phyloP scores from a whole-genome alignment of 2,888 invertebrate genomes.

The Archips crataeganus region DNA sequence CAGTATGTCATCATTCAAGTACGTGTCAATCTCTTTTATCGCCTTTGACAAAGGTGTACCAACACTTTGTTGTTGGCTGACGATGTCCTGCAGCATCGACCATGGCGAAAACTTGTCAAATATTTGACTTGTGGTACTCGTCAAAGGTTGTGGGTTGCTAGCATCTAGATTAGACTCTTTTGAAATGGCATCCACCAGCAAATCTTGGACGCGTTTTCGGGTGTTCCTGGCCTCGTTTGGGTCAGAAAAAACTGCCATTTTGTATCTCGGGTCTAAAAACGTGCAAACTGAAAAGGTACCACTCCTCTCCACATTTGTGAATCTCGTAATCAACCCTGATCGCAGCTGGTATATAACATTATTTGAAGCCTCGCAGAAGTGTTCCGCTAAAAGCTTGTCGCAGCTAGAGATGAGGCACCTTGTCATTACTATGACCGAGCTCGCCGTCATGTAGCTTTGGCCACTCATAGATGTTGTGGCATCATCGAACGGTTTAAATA shows the following conservation, averaged over 20 bases:
- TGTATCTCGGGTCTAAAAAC: conserved; percentile 44
- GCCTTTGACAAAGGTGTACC: conserved; percentile 46
- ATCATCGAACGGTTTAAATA: conserved; percentile 44
- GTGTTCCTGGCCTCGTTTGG: conserved; percentile 42
- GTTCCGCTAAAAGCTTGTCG: conserved; percentile 34
- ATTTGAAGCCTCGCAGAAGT: conserved; percentile 14
- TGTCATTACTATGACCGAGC: conserved; percentile 37
- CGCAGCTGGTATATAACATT: conserved; percentile 23
- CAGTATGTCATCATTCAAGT: conserved; percentile 45
- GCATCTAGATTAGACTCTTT: too few species aligned
- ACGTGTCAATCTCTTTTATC: conserved; percentile 45
- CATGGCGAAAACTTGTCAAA: conserved; percentile 46
- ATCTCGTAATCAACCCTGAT: conserved; percentile 34
- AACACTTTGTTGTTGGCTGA: conserved; percentile 26
- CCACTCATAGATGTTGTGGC: conserved; percentile 44
- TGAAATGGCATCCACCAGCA: conserved; percentile 19
- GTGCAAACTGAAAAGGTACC: too few species aligned
- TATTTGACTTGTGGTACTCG: background rate
- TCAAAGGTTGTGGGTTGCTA: background rate
- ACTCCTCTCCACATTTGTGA: conserved; percentile 13
- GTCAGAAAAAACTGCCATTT: conserved; percentile 42
- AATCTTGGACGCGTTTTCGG: conserved; percentile 39
- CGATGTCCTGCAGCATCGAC: conserved; percentile 43
- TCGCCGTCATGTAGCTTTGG: conserved; percentile 45
- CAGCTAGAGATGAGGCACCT: background rate